phyloP scores from a whole-genome alignment of 1,140 invertebrate genomes.

The Drosophila pseudoananassae region DNA sequence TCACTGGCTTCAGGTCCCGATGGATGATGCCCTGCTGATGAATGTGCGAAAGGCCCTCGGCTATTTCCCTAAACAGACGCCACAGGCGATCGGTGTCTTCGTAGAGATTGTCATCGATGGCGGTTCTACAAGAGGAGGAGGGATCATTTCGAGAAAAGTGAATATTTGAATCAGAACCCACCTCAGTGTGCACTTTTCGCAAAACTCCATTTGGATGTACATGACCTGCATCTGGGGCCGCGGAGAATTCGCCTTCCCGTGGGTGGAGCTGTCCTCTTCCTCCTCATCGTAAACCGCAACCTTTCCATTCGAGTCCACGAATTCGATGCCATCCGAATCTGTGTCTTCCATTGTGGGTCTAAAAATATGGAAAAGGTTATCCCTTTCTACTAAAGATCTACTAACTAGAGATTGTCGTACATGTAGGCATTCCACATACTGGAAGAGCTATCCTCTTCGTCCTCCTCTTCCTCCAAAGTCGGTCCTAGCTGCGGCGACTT shows the following conservation, averaged over 20 bases:
- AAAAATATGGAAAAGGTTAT: background rate
- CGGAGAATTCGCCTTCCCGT: slow-evolving; percentile 40
- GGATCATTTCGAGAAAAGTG: too few species aligned
- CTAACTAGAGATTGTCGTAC: slow-evolving; percentile 28
- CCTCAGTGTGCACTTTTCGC: slow-evolving; percentile 93
- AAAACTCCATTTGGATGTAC: slow-evolving; percentile 97
- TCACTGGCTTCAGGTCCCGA: slow-evolving; percentile 96
- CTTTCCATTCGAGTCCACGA: slow-evolving; percentile 83
- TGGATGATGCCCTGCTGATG: slow-evolving; percentile 98
- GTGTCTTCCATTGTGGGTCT: slow-evolving; percentile 73
- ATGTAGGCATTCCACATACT: slow-evolving; percentile 79
- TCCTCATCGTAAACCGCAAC: slow-evolving; percentile 85
- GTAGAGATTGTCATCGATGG: slow-evolving; percentile 94
- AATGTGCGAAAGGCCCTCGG: slow-evolving; percentile 95
- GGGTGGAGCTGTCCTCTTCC: slow-evolving; percentile 72
- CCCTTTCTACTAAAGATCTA: background rate
- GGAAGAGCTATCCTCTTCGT: slow-evolving; percentile 72
- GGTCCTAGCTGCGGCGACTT: slow-evolving; percentile 59
- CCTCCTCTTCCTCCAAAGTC: slow-evolving; percentile 40
- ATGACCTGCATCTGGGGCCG: slow-evolving; percentile 89
- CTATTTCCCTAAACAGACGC: slow-evolving; percentile 96
- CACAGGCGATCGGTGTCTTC: slow-evolving; percentile 92
- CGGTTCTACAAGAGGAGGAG: slow-evolving; percentile 86
- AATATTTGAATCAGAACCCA: slow-evolving; percentile 44
- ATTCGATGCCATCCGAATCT: slow-evolving; percentile 85